A percentile compares a stretch with the other conserved stretches of the same genome.
These are phyloP conservation scores for Prunella strophiata DNA, from an alignment of 2,797 vertebrate species.

Conservation along the genomic window DNA sequence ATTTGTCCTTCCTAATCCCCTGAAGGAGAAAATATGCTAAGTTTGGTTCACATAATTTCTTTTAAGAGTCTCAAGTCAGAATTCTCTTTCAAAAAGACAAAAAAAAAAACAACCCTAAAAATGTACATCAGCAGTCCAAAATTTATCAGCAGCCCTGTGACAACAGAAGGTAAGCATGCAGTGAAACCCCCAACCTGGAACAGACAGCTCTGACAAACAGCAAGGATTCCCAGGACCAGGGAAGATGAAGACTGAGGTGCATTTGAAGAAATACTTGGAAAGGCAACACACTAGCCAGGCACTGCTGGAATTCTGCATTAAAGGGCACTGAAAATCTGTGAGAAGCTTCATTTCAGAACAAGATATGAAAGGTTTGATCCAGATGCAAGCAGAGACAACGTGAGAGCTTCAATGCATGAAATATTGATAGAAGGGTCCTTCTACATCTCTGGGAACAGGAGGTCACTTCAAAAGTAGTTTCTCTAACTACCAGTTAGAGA, in stretches of 20 bases:
- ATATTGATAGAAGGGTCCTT: background rate
- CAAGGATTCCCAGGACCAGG: constrained; percentile 50
- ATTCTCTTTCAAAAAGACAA: background rate
- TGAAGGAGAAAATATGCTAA: background rate
- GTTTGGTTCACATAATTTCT: background rate
- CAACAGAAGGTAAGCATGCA: constrained; percentile 25
- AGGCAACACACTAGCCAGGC: constrained; percentile 32
- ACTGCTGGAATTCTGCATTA: background rate
- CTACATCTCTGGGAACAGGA: background rate
- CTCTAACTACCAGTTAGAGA: background rate
- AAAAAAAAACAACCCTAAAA: background rate
- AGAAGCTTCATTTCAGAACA: constrained; percentile 42
- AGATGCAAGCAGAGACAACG: background rate
- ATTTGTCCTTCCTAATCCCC: background rate
- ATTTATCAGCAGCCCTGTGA: background rate
- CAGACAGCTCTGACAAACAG: constrained; percentile 29
- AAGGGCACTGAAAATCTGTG: background rate
- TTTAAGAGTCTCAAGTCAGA: background rate
- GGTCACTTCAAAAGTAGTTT: background rate
- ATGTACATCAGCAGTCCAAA: background rate
- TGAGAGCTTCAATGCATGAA: background rate
- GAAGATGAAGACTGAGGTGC: constrained; percentile 66
- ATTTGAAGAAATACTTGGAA: constrained; percentile 52
- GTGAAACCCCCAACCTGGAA: background rate
- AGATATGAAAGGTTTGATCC: background rate